Evolutionary conservation across 1,140 invertebrate species (phyloP).

Genomic region (Rhagoletis zephyria): DNA sequence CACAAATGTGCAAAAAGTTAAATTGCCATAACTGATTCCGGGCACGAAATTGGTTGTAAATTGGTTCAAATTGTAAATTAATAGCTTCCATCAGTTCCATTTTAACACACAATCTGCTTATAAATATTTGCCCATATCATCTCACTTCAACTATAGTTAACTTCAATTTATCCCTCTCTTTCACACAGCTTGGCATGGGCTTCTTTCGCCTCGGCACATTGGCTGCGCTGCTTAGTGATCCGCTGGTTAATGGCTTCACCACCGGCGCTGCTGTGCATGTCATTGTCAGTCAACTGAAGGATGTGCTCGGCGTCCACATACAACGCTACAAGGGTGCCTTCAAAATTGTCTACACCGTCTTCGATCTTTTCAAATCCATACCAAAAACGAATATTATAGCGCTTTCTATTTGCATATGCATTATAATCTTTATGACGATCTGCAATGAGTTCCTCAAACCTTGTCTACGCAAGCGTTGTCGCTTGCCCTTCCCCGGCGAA

Average conservation of each 20-base stretch:
- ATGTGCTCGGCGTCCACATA: slow-evolving; percentile 85
- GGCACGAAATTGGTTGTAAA: no score
- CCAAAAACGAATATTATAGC: slow-evolving; percentile 79
- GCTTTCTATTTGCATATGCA: slow-evolving; percentile 80
- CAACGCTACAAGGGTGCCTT: slow-evolving; percentile 80
- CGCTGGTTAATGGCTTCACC: slow-evolving; percentile 92
- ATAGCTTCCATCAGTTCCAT: no score
- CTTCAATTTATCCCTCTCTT: neutral
- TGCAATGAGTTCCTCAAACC: slow-evolving; percentile 90
- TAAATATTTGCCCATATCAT: no score
- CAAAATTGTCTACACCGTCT: slow-evolving; percentile 81
- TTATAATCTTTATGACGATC: slow-evolving; percentile 81
- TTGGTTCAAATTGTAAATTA: no score
- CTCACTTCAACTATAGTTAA: no score
- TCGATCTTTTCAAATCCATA: slow-evolving; percentile 79
- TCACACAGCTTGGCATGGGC: slow-evolving; percentile 84
- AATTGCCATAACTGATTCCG: no score
- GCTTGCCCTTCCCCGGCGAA: slow-evolving; percentile 89
- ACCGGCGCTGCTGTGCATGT: slow-evolving; percentile 92
- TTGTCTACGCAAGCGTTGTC: slow-evolving; percentile 80
- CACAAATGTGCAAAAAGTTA: neutral
- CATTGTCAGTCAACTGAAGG: slow-evolving; percentile 90
- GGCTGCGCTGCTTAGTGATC: slow-evolving; percentile 88
- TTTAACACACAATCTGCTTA: no score
- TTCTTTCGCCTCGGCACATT: slow-evolving; percentile 86